These are phyloP conservation scores for Lymantria dispar DNA, from an alignment of 2,888 invertebrate species.

Conservation along the genomic window DNA sequence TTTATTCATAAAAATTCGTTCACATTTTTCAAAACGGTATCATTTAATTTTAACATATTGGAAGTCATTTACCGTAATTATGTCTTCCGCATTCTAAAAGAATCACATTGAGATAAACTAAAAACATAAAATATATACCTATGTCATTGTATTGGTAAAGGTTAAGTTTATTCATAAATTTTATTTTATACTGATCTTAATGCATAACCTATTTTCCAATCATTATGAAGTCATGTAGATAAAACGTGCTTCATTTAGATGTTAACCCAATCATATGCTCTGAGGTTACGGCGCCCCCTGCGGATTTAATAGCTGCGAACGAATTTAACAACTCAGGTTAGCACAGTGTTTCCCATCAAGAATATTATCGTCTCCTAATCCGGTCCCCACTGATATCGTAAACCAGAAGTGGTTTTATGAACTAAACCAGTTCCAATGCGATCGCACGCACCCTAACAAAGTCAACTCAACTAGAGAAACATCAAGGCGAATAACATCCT, in stretches of 20 bases:
- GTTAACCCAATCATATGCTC: constrained; percentile 45
- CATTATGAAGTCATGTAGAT: constrained; percentile 27
- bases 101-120: neutral
- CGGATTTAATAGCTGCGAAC: constrained; percentile 60
- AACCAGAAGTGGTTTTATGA: constrained; percentile 76
- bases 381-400: constrained; percentile 74
- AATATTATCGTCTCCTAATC: constrained; percentile 77
- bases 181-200: neutral
- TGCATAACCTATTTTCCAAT: constrained; percentile 16
- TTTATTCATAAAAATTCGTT: constrained; percentile 42
- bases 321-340: constrained; percentile 69
- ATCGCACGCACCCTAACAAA: constrained; percentile 64
- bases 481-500: constrained; percentile 49
- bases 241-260: constrained; percentile 30
- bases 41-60: constrained; percentile 12
- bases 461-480: constrained; percentile 58
- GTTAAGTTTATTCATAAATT: neutral
- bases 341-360: constrained; percentile 69
- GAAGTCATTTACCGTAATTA: constrained; percentile 6
- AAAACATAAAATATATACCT: too few species aligned
- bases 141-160: too few species aligned
- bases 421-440: constrained; percentile 70
- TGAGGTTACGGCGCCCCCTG: constrained; percentile 53
- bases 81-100: constrained; percentile 1
- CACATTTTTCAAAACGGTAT: constrained; percentile 25